Percentiles rank a stretch among this genome's conserved stretches.
Evolutionary conservation across 2,888 invertebrate genomes (phyloP).

Genomic region (Osedax frankpressi): DNA sequence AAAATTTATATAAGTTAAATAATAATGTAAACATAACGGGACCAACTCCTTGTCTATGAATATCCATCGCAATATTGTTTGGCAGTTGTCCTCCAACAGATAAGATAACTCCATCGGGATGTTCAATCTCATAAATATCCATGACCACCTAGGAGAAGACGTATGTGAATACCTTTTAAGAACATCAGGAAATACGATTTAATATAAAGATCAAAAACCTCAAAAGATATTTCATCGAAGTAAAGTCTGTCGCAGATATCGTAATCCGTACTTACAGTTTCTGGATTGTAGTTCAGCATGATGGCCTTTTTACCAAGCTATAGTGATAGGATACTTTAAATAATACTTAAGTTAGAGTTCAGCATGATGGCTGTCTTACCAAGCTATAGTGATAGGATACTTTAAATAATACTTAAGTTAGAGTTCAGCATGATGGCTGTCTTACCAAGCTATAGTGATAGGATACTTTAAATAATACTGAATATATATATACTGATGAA

Average conservation of each 20-base stretch:
- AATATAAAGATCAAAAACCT: conserved; percentile 48
- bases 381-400: too few relatives aligned
- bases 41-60: conserved; percentile 55
- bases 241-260: conserved; percentile 97
- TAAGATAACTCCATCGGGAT: conserved; percentile 82
- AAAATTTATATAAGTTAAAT: too few relatives aligned
- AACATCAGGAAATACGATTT: not conserved
- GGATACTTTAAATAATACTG: too few relatives aligned
- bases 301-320: conserved; percentile 72
- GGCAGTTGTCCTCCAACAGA: conserved; percentile 97
- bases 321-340: too few relatives aligned
- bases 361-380: too few relatives aligned
- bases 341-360: too few relatives aligned
- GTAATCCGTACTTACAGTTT: conserved; percentile 98
- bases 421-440: too few relatives aligned
- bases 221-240: conserved; percentile 97
- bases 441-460: too few relatives aligned
- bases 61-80: conserved; percentile 98
- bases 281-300: conserved; percentile 98
- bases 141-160: conserved; percentile 82
- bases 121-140: conserved; percentile 88
- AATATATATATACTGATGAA: too few relatives aligned
- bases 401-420: too few relatives aligned
- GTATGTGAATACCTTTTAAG: not conserved
- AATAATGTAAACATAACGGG: not conserved